These are phyloP conservation scores for Chirona hameri DNA, from an alignment of 2,888 invertebrate species.

Conservation along the genomic window DNA sequence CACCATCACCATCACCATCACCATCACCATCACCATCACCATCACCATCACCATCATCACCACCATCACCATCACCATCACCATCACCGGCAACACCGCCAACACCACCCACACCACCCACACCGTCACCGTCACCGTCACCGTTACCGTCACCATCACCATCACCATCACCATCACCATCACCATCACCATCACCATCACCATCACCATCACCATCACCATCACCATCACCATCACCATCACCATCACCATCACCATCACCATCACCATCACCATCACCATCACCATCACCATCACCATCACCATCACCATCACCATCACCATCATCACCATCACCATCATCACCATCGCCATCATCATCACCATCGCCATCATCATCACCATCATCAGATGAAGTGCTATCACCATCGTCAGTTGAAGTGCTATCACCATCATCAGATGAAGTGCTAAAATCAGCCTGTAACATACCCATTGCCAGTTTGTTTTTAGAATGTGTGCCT, in stretches of 20 bases:
- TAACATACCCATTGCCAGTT: too few species aligned
- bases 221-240: constrained; percentile 1
- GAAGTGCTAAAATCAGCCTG: too few species aligned
- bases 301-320: constrained; percentile 28
- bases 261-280: constrained; percentile 30
- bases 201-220: constrained; percentile 8
- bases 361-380: too few species aligned
- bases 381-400: too few species aligned
- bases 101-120: too few species aligned
- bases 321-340: constrained; percentile 29
- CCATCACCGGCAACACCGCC: too few species aligned
- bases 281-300: constrained; percentile 29
- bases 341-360: background rate
- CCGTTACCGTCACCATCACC: background rate
- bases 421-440: too few species aligned
- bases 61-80: background rate
- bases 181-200: background rate
- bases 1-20: background rate
- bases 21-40: constrained; percentile 8
- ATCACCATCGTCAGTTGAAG: too few species aligned
- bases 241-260: constrained; percentile 28
- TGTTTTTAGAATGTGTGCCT: too few species aligned
- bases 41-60: constrained; percentile 24
- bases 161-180: background rate
- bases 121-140: background rate